Evolutionary conservation across 2,113 vertebrate genomes (phyloP).

Genomic region (Seriola dumerili): DNA sequence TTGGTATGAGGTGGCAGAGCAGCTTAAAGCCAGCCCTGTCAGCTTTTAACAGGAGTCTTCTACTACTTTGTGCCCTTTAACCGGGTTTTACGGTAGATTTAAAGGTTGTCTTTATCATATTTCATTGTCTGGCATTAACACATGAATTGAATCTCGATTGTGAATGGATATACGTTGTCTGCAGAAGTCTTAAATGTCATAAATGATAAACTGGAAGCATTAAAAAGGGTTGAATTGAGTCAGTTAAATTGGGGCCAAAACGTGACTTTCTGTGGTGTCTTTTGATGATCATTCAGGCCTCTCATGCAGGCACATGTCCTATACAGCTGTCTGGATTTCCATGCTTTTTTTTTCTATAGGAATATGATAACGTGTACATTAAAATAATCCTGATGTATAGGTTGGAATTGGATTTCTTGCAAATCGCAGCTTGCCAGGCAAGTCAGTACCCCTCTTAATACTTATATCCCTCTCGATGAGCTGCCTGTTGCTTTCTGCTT

Average conservation of each 20-base stretch:
- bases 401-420: neutral
- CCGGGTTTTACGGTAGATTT: neutral
- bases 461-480: neutral
- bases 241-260: neutral
- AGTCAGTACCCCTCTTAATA: neutral
- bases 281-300: neutral
- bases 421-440: neutral
- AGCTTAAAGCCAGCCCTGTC: neutral
- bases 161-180: neutral
- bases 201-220: neutral
- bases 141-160: conserved; percentile 2
- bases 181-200: neutral
- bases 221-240: neutral
- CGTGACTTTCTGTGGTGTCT: neutral
- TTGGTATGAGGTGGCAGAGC: neutral
- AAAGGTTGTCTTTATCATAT: neutral
- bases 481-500: neutral
- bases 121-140: neutral
- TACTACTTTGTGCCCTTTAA: neutral
- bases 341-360: neutral
- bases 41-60: neutral
- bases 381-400: conserved; percentile 1
- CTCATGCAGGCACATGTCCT: neutral
- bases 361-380: neutral
- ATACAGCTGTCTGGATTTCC: neutral